Percentiles rank a stretch among this genome's conserved stretches.
Evolutionary conservation across 2,113 vertebrate genomes (phyloP).

Genomic region (Ariopsis seemanni): DNA sequence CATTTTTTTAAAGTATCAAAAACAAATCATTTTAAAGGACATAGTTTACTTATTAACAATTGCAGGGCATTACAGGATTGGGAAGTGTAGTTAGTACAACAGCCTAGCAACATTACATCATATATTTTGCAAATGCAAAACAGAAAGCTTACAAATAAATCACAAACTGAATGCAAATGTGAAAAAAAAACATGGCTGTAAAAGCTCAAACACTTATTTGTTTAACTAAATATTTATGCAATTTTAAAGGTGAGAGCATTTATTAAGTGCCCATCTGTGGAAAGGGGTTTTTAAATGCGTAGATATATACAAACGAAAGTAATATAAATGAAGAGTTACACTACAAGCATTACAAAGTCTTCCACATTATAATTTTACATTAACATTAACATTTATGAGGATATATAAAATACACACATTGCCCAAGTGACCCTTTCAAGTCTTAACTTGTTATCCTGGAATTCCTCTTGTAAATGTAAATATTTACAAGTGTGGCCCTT

Average conservation of each 20-base stretch:
- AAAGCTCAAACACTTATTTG: not conserved
- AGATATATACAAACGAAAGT: not conserved
- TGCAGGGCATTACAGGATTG: not conserved
- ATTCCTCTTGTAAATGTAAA: not conserved
- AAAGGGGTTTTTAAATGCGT: not conserved
- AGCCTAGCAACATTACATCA: not conserved
- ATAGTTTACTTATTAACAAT: not conserved
- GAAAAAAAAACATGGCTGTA: not conserved
- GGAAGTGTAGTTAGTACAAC: not conserved
- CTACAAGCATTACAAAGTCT: not conserved
- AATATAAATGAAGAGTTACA: not conserved
- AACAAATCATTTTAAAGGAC: not conserved
- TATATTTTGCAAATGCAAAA: constrained; percentile 27
- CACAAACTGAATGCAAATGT: constrained; percentile 16
- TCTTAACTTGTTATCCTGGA: not conserved
- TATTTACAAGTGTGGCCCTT: not conserved
- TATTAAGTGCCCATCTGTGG: not conserved
- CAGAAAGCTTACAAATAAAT: constrained; percentile 14
- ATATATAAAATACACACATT: not conserved
- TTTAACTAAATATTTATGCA: not conserved
- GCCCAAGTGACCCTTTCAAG: not conserved
- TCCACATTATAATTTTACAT: not conserved
- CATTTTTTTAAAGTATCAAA: not conserved
- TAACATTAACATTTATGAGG: not conserved
- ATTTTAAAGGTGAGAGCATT: not conserved